Conservation (phyloP, 2,797 vertebrate species). For the Phoeniculus purpureus region DNA sequence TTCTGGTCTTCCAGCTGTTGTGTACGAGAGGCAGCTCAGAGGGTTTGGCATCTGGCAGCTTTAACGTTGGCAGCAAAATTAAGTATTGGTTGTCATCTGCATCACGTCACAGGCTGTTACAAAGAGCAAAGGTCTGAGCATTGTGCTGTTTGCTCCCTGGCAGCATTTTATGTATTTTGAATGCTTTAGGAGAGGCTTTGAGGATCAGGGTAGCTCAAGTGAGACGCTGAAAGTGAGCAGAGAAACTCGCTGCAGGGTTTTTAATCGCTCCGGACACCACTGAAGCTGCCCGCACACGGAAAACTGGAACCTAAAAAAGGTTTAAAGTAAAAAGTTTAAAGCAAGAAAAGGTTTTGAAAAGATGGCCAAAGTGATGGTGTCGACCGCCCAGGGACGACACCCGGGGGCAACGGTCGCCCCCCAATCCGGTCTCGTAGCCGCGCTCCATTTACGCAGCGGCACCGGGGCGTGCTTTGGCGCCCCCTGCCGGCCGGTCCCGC, state of each 20-base stretch:
- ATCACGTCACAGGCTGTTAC: fast-evolving
- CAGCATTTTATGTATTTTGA: neutral
- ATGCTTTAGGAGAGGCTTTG: neutral
- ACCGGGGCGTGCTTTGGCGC: conserved; percentile 57
- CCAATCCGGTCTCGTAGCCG: too few species aligned
- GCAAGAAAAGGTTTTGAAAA: neutral
- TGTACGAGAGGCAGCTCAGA: fast-evolving
- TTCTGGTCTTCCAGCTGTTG: neutral
- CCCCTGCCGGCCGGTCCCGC: neutral
- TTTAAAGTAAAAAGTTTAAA: too few species aligned
- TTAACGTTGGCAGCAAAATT: neutral
- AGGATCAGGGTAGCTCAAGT: neutral
- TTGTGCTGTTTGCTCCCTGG: too few species aligned
- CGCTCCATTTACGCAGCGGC: too few species aligned
- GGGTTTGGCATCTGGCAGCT: neutral
- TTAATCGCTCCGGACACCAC: fast-evolving
- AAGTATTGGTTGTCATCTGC: fast-evolving
- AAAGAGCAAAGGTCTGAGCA: neutral
- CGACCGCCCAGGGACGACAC: too few species aligned
- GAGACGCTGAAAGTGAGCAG: neutral
- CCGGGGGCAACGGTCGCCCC: too few species aligned
- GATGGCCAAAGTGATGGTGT: too few species aligned
- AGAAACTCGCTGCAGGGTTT: neutral
- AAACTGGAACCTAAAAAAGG: fast-evolving
- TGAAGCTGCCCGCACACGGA: fast-evolving